phyloP scores from a whole-genome alignment of 2,888 invertebrate species.

The Zonitis immaculata region DNA sequence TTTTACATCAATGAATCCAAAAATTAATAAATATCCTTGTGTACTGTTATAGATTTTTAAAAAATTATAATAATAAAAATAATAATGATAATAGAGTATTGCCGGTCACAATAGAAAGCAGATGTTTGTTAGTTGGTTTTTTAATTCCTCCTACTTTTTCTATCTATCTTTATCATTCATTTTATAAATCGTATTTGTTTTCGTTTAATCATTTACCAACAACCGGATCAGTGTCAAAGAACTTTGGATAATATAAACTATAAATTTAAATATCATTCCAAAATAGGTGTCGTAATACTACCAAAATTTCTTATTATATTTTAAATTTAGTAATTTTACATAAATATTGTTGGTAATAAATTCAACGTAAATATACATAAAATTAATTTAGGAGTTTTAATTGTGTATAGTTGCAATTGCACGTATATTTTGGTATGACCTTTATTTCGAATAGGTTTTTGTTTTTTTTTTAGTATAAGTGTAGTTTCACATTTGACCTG shows the following conservation, averaged over 20 bases:
- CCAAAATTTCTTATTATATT: too few species aligned
- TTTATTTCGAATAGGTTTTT: not conserved
- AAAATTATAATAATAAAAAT: too few species aligned
- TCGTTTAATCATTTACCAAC: not conserved
- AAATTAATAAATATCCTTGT: not conserved
- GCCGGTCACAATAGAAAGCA: slow-evolving; percentile 1
- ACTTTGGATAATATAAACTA: not conserved
- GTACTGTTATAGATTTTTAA: not conserved
- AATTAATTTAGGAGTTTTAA: too few species aligned
- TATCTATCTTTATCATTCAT: not conserved
- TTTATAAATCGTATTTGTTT: not conserved
- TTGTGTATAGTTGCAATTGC: too few species aligned
- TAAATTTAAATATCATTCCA: not conserved
- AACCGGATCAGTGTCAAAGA: slow-evolving; percentile 1
- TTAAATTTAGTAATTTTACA: too few species aligned
- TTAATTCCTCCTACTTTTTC: not conserved
- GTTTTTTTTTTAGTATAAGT: not conserved
- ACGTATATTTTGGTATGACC: not conserved
- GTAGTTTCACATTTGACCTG: not conserved
- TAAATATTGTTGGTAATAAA: too few species aligned
- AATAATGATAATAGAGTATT: not conserved
- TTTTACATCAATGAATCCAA: not conserved
- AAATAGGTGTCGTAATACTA: not conserved
- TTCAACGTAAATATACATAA: too few species aligned
- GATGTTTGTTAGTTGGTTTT: not conserved